These are phyloP conservation scores for Drosophila triauraria DNA, from an alignment of 1,140 invertebrate genomes.

Conservation along the genomic window DNA sequence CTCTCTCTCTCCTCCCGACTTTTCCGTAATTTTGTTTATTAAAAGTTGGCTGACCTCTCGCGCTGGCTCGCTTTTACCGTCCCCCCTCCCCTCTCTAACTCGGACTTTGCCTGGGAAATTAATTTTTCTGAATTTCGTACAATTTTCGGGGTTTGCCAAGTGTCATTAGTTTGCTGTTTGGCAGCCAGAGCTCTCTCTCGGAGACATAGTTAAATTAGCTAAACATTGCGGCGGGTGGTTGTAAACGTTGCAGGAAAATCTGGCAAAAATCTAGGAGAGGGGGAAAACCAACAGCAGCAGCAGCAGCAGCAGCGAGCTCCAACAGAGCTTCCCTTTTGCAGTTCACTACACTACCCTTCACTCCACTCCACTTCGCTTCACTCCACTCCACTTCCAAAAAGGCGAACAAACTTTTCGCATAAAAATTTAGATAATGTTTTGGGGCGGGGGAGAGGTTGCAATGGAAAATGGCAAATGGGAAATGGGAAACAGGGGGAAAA, in stretches of 20 bases:
- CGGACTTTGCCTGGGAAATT: conserved; percentile 45
- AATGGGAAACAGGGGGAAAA: neutral
- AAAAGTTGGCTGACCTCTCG: conserved; percentile 75
- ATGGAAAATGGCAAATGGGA: conserved; percentile 4
- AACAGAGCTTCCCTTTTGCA: conserved; percentile 65
- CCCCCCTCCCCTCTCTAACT: too few species aligned
- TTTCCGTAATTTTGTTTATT: conserved; percentile 77
- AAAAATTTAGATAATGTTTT: conserved; percentile 78
- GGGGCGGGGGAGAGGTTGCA: conserved; percentile 2
- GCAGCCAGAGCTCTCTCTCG: conserved; percentile 44
- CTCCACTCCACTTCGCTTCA: neutral
- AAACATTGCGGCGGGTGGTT: conserved; percentile 69
- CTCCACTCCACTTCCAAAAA: conserved; percentile 9
- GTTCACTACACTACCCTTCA: conserved; percentile 58
- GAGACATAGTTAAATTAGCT: conserved; percentile 80
- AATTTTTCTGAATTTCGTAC: conserved; percentile 65
- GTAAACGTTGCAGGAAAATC: conserved; percentile 30
- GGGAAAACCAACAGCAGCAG: conserved; percentile 1
- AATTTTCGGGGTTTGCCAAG: conserved; percentile 64
- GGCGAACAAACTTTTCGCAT: conserved; percentile 71
- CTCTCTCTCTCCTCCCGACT: conserved; percentile 10
- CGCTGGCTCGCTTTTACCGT: too few species aligned
- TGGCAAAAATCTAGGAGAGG: neutral
- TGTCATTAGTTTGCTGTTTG: conserved; percentile 80
- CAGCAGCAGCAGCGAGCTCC: conserved; percentile 16